Percentiles rank a stretch among this genome's conserved stretches.
These are phyloP conservation scores for Molothrus ater DNA, from an alignment of 2,797 vertebrate genomes.

Conservation along the genomic window DNA sequence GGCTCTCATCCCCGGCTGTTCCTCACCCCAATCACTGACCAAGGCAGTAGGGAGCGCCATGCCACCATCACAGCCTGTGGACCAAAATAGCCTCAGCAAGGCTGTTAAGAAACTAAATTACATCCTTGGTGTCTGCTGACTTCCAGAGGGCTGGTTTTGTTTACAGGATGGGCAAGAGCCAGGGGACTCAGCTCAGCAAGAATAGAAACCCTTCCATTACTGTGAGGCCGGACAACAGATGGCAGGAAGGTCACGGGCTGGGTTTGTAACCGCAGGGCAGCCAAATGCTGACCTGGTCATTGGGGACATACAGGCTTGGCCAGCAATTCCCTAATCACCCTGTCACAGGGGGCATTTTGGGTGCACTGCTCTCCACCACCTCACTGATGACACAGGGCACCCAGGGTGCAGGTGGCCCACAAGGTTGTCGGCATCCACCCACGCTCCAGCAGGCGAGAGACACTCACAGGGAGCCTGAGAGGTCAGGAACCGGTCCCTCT, in stretches of 20 bases:
- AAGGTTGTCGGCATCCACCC: neutral
- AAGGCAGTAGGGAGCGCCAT: neutral
- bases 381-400: neutral
- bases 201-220: constrained; percentile 75
- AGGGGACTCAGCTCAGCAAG: constrained; percentile 68
- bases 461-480: neutral
- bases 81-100: constrained; percentile 43
- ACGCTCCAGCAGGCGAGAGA: neutral
- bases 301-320: neutral
- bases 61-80: neutral
- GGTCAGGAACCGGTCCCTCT: neutral
- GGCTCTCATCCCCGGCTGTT: neutral
- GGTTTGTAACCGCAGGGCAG: neutral
- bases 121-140: constrained; percentile 69
- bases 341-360: neutral
- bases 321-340: neutral
- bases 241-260: constrained; percentile 50
- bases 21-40: neutral
- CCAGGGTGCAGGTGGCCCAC: neutral
- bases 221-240: constrained; percentile 35
- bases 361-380: neutral
- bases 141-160: constrained; percentile 73
- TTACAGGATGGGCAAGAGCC: constrained; percentile 67
- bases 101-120: constrained; percentile 77
- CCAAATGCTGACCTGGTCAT: neutral